Evolutionary conservation across 2,888 invertebrate genomes (phyloP).

Genomic region (Ectemnius cavifrons): DNA sequence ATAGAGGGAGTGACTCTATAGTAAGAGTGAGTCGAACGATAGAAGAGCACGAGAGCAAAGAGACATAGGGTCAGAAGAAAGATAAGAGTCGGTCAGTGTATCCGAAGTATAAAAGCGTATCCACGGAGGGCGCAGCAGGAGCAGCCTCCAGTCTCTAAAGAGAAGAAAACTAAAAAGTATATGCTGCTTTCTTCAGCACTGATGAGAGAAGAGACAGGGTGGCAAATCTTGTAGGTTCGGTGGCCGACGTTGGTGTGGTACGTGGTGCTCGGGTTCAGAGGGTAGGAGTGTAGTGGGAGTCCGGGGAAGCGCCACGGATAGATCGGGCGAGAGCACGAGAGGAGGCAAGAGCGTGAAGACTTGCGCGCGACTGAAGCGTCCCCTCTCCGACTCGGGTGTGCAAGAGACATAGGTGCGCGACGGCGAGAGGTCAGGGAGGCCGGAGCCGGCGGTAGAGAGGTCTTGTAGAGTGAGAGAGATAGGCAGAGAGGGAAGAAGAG

Average conservation of each 20-base stretch:
- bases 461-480: conserved; percentile 16
- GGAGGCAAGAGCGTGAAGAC: not conserved
- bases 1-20: not conserved
- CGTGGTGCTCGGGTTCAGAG: not conserved
- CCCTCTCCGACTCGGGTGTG: too few relatives aligned
- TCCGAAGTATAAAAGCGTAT: not conserved
- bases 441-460: conserved; percentile 8
- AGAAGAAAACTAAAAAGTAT: too few relatives aligned
- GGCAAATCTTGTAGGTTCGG: not conserved
- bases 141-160: too few relatives aligned
- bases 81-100: conserved; percentile 5
- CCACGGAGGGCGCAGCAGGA: too few relatives aligned
- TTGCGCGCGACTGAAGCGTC: not conserved
- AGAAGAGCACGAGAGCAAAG: conserved; percentile 9
- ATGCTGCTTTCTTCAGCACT: too few relatives aligned
- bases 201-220: conserved; percentile 7
- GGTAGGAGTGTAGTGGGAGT: not conserved
- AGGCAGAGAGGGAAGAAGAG: conserved; percentile 9
- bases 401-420: too few relatives aligned
- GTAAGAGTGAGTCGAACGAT: not conserved
- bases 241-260: not conserved
- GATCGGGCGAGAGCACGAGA: conserved; percentile 34
- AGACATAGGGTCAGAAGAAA: conserved; percentile 16
- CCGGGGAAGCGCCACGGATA: conserved; percentile 13
- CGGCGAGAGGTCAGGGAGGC: not conserved